Base-by-base conservation (phyloP, 1,140 invertebrate genomes). In the Popillia japonica region DNA sequence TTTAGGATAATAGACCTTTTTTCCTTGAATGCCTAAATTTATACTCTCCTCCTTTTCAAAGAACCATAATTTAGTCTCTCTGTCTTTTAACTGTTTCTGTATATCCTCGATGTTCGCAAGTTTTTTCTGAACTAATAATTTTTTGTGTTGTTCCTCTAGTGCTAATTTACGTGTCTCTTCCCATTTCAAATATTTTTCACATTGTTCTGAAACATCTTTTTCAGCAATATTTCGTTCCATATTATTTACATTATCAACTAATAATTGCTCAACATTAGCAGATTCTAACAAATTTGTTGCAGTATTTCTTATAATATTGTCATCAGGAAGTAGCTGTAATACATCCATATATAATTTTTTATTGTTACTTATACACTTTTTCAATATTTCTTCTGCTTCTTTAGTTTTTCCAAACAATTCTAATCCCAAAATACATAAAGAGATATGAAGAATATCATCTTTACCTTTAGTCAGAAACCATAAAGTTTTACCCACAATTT, bases 401-500 rank as follows among this genome's bases (percentile, higher is more conserved):
- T 92, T 85, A 85, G 90, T 91, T 86, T 95, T 94, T 81, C 92
- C 90, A 84, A 91, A 92, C 40, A 94, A 86, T 14, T 90, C 85
- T 83, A 90, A 90, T 2, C 95, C 95, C 78, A 95, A 83, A 10
- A 96, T 83, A 82, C 92, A 87, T 79, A 92, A 91, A 81, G 93
- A 94, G 81, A 89, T 87, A 75, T 90, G 90, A 22, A 94, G 80
- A 79, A 88, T 81, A 82, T 91, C 88, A 74, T 88, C 82, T 20
- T 87, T 82, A 61, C 85, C 81, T 83, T 88, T 89, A 9, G 91
- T 91, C 81, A 91, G 90, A 84, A 89, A 90, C 55, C 85, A 87
- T 14, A 97, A 85, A 0, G 95, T 94, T 89, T 97, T 98, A 6
- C 96, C 96, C 59, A 93, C 87, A 40, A 95, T 86, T 84, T 91